Evolutionary conservation across 1,140 invertebrate genomes (phyloP), one percentile per base, ranked within the genome.

Genomic region (Manduca sexta): DNA sequence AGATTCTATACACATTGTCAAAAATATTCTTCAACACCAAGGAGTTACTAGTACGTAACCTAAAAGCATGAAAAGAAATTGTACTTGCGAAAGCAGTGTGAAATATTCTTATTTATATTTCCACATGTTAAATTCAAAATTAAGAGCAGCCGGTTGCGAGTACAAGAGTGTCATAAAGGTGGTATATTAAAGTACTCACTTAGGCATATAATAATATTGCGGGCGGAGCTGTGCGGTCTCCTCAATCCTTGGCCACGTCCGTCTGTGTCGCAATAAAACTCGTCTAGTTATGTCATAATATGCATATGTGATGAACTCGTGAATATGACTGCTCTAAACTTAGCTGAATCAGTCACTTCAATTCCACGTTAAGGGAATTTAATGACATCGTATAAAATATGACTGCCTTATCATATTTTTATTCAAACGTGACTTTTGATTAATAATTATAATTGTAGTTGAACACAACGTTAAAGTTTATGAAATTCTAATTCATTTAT

Each of bases 281-380:
- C 62, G 60, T 66, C 69, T 60, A 64, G 64, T 73, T 69, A 65
- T 72, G 58, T 74, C 67, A 77, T 81, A 73, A 81, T 78, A 71
- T 77, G 71, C 77, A 81, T 75, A 72, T 78, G 71, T 66, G 73
- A 81, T 73, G 64, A 64, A 76, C 61, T 64, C 56, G 46, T 51
- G 53, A 38, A 70, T 67, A 64, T 64, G 52, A 69, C 55, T 53
- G 60, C 63, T 69, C 61, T 65, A 65, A 73, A 73, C 52, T 73
- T 67, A 45, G 53, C 14, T 50, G 64, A 69, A 64, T 70, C 54
- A 64, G 57, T 58, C 55, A 49, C 42, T 52, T 51, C 33, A 34
- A 37, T 54, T 52, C 42, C 43, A 34, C 33, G 41, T 43, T 29
- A 43, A 43, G 26, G 33, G 5, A 35, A 35, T 35, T 35, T 35